These are phyloP conservation scores for Minunthozetes semirufus DNA, from an alignment of 2,888 invertebrate genomes.

Conservation along the genomic window DNA sequence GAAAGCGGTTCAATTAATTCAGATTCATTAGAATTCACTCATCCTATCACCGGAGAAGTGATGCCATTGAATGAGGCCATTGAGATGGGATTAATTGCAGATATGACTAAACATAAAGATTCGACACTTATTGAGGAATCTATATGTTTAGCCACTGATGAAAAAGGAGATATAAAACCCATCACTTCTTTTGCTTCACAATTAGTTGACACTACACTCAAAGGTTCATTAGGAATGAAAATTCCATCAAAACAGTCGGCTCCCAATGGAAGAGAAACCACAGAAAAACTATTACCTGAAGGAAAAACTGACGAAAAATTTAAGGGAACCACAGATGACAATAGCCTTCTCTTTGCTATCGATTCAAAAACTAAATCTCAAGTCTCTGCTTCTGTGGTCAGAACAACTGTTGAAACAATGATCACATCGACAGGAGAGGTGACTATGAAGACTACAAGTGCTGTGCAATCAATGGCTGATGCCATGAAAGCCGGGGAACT, in stretches of 20 bases:
- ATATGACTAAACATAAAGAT: neutral
- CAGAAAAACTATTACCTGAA: neutral
- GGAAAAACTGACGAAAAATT: neutral
- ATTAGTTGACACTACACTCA: neutral
- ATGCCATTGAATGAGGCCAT: slow-evolving; percentile 48
- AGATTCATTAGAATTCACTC: slow-evolving; percentile 48
- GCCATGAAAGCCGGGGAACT: slow-evolving; percentile 61
- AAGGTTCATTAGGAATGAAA: neutral
- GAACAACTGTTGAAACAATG: slow-evolving; percentile 5
- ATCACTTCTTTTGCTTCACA: neutral
- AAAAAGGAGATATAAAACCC: neutral
- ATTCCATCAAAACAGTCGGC: neutral
- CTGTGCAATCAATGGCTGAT: slow-evolving; percentile 54
- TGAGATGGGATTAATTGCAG: slow-evolving; percentile 41
- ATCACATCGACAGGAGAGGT: slow-evolving; percentile 11
- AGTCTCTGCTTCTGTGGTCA: neutral
- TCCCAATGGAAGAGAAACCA: no score
- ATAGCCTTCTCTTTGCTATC: neutral
- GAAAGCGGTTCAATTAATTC: slow-evolving; percentile 50
- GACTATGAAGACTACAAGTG: neutral
- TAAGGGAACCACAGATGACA: neutral
- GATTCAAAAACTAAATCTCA: neutral
- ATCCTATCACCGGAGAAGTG: slow-evolving; percentile 48
- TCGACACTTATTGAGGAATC: neutral
- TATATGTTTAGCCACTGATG: neutral